These are phyloP conservation scores for Solenodon paradoxus DNA, from an alignment of 2,113 vertebrate species.

Conservation along the genomic window DNA sequence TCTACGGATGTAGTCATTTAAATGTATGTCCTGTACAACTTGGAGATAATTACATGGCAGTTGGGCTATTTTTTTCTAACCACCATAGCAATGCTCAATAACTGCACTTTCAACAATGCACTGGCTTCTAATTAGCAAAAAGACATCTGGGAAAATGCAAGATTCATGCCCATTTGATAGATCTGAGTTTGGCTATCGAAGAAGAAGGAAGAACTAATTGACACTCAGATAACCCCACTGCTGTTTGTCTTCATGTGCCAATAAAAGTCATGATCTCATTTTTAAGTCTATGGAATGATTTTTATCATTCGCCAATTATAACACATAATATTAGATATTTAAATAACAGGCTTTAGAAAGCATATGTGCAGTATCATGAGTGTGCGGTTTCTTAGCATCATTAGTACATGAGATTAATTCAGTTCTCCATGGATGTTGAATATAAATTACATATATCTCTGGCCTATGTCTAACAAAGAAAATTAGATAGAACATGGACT, in stretches of 20 bases:
- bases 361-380: background rate
- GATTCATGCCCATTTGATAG: background rate
- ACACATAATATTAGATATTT: background rate
- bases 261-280: background rate
- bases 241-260: conserved; percentile 35
- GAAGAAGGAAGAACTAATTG: background rate
- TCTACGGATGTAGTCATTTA: conserved; percentile 39
- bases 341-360: background rate
- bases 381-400: background rate
- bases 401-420: background rate
- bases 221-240: background rate
- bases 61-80: conserved; percentile 43
- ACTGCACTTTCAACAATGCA: conserved; percentile 28
- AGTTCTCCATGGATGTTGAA: background rate
- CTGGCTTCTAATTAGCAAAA: conserved; percentile 58
- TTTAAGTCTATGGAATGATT: conserved; percentile 37
- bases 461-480: background rate
- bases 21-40: conserved; percentile 44
- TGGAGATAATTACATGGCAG: conserved; percentile 46
- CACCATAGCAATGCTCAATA: conserved; percentile 38
- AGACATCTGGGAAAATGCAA: conserved; percentile 45
- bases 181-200: background rate
- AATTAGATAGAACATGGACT: background rate
- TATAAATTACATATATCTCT: background rate
- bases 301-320: background rate